Evolutionary conservation across 2,888 invertebrate genomes (phyloP).

Genomic region (Drosophila subquinaria): DNA sequence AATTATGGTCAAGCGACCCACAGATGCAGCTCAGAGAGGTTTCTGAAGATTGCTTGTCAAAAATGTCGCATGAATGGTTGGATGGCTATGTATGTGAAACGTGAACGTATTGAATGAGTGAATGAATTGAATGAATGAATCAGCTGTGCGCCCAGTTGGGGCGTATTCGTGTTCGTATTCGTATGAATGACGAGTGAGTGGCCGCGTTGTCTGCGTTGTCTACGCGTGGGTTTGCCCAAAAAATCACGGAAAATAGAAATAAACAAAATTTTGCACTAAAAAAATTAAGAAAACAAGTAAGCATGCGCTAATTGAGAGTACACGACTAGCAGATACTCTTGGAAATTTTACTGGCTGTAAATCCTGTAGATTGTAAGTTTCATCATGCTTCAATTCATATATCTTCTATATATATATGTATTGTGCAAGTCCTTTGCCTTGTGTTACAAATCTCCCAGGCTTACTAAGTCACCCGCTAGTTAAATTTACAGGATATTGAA

Average conservation of each 20-base stretch:
- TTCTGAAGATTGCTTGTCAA: conserved; percentile 67
- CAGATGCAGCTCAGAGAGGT: conserved; percentile 23
- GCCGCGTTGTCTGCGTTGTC: conserved; percentile 49
- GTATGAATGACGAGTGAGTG: conserved; percentile 59
- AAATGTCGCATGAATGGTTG: conserved; percentile 68
- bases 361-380: no score
- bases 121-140: conserved; percentile 40
- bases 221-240: conserved; percentile 51
- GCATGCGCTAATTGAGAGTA: neutral
- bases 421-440: neutral
- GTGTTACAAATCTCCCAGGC: no score
- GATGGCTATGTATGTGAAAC: conserved; percentile 33
- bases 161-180: conserved; percentile 29
- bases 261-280: conserved; percentile 40
- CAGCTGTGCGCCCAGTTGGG: conserved; percentile 43
- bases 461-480: neutral
- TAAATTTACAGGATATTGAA: conserved; percentile 17
- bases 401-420: neutral
- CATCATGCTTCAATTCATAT: no score
- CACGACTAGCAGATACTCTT: conserved; percentile 35
- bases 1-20: conserved; percentile 35
- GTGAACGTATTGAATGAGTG: conserved; percentile 44
- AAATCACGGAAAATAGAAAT: conserved; percentile 14
- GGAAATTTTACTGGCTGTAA: no score
- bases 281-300: conserved; percentile 11